These are phyloP conservation scores for Amazona finschi DNA, from an alignment of 2,797 vertebrate species.

Conservation along the genomic window DNA sequence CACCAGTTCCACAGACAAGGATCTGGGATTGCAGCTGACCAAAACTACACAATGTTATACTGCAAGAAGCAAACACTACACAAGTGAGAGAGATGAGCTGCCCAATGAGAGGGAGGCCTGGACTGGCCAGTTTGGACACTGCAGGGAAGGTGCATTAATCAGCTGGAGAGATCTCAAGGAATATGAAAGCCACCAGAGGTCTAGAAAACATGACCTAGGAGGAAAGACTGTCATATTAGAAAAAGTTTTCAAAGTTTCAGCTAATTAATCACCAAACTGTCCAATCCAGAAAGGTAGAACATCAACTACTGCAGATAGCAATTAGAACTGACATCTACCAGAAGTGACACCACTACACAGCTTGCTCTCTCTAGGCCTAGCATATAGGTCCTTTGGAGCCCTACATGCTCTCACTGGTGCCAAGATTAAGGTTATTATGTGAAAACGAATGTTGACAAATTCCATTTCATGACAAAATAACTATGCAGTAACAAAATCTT, in stretches of 20 bases:
- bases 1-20: neutral
- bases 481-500: neutral
- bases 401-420: neutral
- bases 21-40: neutral
- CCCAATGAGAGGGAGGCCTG: neutral
- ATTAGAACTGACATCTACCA: neutral
- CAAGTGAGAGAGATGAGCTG: rapidly evolving
- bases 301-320: neutral
- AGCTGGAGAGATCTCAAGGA: neutral
- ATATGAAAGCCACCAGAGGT: neutral
- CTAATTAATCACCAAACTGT: neutral
- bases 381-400: neutral
- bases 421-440: neutral
- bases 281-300: neutral
- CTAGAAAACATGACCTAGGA: neutral
- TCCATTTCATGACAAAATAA: neutral
- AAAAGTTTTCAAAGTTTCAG: neutral
- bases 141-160: neutral
- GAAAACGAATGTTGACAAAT: neutral
- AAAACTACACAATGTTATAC: rapidly evolving
- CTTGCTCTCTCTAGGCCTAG: neutral
- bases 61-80: neutral
- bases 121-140: neutral
- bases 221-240: neutral
- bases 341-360: neutral